Percentiles rank a stretch among this genome's conserved stretches.
These are phyloP conservation scores for Drosophila asahinai DNA, from an alignment of 1,140 invertebrate species.

Conservation along the genomic window DNA sequence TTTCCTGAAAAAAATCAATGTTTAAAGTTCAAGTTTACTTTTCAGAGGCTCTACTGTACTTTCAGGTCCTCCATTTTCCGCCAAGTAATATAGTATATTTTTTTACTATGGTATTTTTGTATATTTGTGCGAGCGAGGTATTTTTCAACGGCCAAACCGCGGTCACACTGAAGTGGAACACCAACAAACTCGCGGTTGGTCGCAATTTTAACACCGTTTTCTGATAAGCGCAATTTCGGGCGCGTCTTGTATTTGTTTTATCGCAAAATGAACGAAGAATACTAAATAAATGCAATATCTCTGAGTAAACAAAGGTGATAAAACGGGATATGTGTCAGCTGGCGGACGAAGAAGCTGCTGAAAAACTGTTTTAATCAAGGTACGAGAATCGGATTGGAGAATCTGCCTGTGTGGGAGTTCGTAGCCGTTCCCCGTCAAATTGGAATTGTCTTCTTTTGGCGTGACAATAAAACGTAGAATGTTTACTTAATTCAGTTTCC, in stretches of 20 bases:
- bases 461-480: slow-evolving; percentile 56
- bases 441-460: slow-evolving; percentile 56
- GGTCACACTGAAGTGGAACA: slow-evolving; percentile 6
- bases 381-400: slow-evolving; percentile 35
- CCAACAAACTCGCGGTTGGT: slow-evolving; percentile 23
- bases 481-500: slow-evolving; percentile 36
- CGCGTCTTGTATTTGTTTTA: slow-evolving; percentile 56
- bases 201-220: slow-evolving; percentile 11
- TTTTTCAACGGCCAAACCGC: too few relatives aligned
- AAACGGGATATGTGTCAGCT: slow-evolving; percentile 44
- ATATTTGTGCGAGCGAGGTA: too few relatives aligned
- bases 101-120: too few relatives aligned
- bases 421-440: slow-evolving; percentile 38
- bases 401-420: slow-evolving; percentile 69
- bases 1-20: too few relatives aligned
- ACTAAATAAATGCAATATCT: slow-evolving; percentile 45
- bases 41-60: too few relatives aligned
- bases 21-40: too few relatives aligned
- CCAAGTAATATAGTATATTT: too few relatives aligned
- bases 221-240: slow-evolving; percentile 39
- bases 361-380: slow-evolving; percentile 64
- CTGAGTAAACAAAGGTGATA: slow-evolving; percentile 65
- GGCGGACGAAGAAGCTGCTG: slow-evolving; percentile 39
- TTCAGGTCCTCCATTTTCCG: too few relatives aligned
- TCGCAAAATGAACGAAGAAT: slow-evolving; percentile 59